These are phyloP conservation scores for Formica aserva DNA, from an alignment of 2,888 invertebrate genomes.

Conservation along the genomic window DNA sequence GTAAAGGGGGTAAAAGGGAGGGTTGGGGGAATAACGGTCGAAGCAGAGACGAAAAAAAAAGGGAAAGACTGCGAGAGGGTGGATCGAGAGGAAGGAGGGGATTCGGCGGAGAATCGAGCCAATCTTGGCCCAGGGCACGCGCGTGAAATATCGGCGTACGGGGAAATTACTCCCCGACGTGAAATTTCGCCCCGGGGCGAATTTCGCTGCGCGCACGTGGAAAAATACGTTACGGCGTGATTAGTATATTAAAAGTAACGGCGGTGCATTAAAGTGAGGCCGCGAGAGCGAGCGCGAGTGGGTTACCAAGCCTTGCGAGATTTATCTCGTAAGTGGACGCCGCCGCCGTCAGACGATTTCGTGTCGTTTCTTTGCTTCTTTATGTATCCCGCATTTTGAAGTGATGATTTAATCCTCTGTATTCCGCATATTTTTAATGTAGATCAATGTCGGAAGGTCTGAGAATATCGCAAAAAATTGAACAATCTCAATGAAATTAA, in stretches of 20 bases:
- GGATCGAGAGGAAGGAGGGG: neutral
- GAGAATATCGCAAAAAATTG: neutral
- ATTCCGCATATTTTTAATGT: neutral
- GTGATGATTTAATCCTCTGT: neutral
- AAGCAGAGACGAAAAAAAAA: conserved; percentile 49
- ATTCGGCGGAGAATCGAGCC: conserved; percentile 73
- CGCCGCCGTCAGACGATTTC: conserved; percentile 3
- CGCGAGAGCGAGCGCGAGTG: conserved; percentile 5
- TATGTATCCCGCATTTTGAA: no score
- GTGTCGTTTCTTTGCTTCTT: conserved; percentile 13
- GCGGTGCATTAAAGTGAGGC: conserved; percentile 56
- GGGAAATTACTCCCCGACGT: conserved; percentile 83
- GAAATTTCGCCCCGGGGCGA: conserved; percentile 79
- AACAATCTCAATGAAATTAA: neutral
- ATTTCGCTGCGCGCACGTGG: conserved; percentile 66
- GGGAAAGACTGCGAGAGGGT: conserved; percentile 38
- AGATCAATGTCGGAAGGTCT: neutral
- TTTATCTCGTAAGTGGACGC: conserved; percentile 52
- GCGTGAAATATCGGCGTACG: conserved; percentile 83
- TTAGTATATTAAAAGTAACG: conserved; percentile 79
- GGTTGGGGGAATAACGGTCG: conserved; percentile 29
- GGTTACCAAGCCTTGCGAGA: conserved; percentile 36
- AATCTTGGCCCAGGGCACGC: conserved; percentile 82
- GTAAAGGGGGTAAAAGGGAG: neutral
- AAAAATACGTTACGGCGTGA: conserved; percentile 79